Conservation (phyloP, 2,888 invertebrate genomes). For the Eupithecia insigniata region DNA sequence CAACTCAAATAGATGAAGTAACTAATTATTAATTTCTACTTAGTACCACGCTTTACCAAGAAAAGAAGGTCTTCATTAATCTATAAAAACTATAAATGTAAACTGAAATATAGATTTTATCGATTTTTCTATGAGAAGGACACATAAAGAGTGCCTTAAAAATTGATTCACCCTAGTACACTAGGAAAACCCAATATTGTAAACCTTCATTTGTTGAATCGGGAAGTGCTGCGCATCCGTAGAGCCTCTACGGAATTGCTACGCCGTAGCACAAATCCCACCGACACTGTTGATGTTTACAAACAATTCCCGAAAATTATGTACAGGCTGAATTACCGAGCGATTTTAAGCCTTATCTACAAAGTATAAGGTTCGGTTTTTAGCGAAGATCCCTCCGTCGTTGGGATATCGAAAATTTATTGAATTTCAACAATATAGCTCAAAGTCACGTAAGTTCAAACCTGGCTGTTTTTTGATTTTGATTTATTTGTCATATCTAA, state of each 20-base stretch:
- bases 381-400: background rate
- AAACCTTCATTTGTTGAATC: background rate
- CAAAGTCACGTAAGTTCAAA: too few relatives aligned
- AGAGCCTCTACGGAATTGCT: slow-evolving; percentile 19
- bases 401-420: slow-evolving; percentile 13
- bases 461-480: background rate
- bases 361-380: slow-evolving; percentile 8
- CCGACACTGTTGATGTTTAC: slow-evolving; percentile 16
- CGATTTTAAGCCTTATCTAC: slow-evolving; percentile 6
- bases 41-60: too few relatives aligned
- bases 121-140: too few relatives aligned
- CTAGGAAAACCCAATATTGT: too few relatives aligned
- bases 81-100: too few relatives aligned
- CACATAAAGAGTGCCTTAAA: too few relatives aligned
- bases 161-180: too few relatives aligned
- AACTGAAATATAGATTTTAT: too few relatives aligned
- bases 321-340: background rate
- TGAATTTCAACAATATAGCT: slow-evolving; percentile 13
- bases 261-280: slow-evolving; percentile 20
- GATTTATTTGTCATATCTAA: background rate
- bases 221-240: background rate
- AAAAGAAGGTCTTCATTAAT: too few relatives aligned
- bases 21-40: too few relatives aligned
- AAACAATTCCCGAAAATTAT: slow-evolving; percentile 9
- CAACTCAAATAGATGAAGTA: too few relatives aligned